Conservation (phyloP, 2,888 invertebrate genomes). For the Onthophagus sagittarius region DNA sequence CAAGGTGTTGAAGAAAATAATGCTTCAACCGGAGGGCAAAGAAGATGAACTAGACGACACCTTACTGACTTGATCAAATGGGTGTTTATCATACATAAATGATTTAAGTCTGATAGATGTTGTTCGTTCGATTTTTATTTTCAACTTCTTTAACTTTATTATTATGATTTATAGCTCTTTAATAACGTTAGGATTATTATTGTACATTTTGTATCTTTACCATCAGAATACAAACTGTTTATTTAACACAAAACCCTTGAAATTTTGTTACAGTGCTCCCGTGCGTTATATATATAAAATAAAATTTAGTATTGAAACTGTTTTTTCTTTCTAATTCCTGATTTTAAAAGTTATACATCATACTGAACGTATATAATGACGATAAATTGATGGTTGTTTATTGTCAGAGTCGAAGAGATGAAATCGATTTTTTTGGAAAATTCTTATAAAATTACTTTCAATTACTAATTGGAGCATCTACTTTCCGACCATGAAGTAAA, state of each 20-base stretch:
- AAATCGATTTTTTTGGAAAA: too few species aligned
- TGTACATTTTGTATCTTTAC: not conserved
- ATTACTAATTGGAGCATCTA: too few species aligned
- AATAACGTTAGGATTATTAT: constrained; percentile 3
- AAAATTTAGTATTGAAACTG: constrained; percentile 1
- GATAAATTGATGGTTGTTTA: too few species aligned
- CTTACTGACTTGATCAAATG: constrained; percentile 67
- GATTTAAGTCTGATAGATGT: constrained; percentile 6
- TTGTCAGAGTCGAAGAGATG: too few species aligned
- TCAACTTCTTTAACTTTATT: not conserved
- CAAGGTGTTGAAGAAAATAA: constrained; percentile 79
- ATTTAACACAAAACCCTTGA: not conserved
- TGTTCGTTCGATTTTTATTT: constrained; percentile 6
- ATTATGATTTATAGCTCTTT: not conserved
- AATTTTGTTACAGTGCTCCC: constrained; percentile 9
- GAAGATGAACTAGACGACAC: constrained; percentile 93
- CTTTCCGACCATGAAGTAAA: too few species aligned
- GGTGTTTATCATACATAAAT: not conserved
- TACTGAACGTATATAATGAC: too few species aligned
- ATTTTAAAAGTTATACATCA: too few species aligned
- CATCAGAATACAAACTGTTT: not conserved
- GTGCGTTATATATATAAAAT: not conserved
- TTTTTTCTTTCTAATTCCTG: not conserved
- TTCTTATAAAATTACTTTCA: too few species aligned
- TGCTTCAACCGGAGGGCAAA: constrained; percentile 74